Conservation (phyloP, 2,797 vertebrate genomes). For the Octomys mimax region DNA sequence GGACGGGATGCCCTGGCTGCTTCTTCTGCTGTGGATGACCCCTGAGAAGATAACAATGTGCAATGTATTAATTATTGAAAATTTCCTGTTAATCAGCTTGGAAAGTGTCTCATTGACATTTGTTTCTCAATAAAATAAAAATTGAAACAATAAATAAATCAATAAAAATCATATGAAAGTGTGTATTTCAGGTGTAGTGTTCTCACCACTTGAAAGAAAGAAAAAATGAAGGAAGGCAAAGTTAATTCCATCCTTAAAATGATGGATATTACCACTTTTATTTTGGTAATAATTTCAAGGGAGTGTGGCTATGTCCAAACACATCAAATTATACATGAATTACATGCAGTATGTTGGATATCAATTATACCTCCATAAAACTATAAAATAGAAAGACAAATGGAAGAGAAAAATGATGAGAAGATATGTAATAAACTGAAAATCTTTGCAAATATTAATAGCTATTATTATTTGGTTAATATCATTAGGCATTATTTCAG, state of each 20-base stretch:
- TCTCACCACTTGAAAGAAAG: neutral
- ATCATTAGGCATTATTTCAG: constrained; percentile 36
- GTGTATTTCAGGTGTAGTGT: neutral
- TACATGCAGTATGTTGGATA: neutral
- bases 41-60: too few species aligned
- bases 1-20: too few species aligned
- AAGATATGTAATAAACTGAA: constrained; percentile 25
- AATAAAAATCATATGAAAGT: too few species aligned
- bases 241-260: neutral
- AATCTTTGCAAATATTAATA: neutral
- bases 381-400: neutral
- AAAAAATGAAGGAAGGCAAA: neutral
- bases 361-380: neutral
- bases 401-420: neutral
- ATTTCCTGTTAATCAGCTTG: too few species aligned
- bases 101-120: too few species aligned
- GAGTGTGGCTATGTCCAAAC: neutral
- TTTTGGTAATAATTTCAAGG: neutral
- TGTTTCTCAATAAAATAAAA: too few species aligned
- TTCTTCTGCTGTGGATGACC: too few species aligned
- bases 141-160: too few species aligned
- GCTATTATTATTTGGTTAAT: neutral
- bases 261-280: neutral
- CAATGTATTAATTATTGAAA: too few species aligned
- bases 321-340: neutral